phyloP scores from a whole-genome alignment of 2,888 invertebrate genomes.

The Tenthredo scrophulariae region DNA sequence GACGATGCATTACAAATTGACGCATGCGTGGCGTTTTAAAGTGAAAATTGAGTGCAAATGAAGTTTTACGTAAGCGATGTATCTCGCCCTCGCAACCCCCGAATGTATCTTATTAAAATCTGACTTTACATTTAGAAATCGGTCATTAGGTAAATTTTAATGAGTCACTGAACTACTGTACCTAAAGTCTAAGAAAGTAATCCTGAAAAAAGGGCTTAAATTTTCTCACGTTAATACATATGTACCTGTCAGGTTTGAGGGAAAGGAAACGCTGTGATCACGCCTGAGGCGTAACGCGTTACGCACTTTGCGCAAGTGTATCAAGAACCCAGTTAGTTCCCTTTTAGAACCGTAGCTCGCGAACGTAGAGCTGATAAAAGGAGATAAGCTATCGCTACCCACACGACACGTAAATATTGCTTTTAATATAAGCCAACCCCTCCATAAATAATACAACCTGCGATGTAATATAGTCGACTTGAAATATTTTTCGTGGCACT shows the following conservation, averaged over 20 bases:
- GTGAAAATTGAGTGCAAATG: background rate
- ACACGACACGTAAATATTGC: constrained; percentile 63
- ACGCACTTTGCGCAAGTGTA: constrained; percentile 42
- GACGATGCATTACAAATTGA: background rate
- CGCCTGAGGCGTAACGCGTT: constrained; percentile 13
- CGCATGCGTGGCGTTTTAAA: background rate
- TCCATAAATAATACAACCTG: constrained; percentile 64
- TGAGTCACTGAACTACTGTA: background rate
- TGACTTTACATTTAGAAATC: background rate
- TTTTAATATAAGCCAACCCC: constrained; percentile 59
- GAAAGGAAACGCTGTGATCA: background rate
- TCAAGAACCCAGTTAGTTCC: constrained; percentile 18
- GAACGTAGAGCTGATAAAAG: constrained; percentile 42
- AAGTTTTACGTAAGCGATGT: background rate
- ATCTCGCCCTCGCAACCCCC: background rate
- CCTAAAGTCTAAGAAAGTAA: background rate
- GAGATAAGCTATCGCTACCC: constrained; percentile 62
- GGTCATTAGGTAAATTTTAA: too few species aligned
- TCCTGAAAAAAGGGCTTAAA: background rate
- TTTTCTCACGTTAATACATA: background rate
- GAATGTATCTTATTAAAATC: background rate
- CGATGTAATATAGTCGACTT: constrained; percentile 3
- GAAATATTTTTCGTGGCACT: constrained; percentile 13
- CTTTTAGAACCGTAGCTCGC: constrained; percentile 10
- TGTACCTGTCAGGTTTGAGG: background rate